A percentile compares a stretch with the other conserved stretches of the same genome.
Evolutionary conservation across 2,113 vertebrate genomes (phyloP).

Genomic region (Bagarius yarrelli): DNA sequence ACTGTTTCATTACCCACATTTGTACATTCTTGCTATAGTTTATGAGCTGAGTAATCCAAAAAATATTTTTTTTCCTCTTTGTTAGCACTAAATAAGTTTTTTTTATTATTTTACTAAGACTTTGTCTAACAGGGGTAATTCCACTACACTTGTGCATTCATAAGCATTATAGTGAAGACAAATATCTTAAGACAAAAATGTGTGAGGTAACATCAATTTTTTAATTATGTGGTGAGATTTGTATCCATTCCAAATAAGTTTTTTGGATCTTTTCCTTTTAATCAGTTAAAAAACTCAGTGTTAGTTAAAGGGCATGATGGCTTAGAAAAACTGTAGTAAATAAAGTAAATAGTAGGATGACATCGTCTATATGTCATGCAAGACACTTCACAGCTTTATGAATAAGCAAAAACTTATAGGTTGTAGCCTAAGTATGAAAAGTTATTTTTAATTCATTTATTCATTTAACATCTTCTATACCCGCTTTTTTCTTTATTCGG

Average conservation of each 20-base stretch:
- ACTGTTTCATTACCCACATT: neutral
- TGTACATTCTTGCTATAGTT: neutral
- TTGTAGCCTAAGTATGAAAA: neutral
- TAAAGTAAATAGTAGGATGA: neutral
- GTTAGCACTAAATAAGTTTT: neutral
- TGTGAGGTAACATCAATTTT: neutral
- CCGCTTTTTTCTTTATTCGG: too few species aligned
- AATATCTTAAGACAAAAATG: neutral
- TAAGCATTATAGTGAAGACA: neutral
- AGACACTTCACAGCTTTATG: neutral
- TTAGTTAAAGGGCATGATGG: neutral
- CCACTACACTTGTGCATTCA: neutral
- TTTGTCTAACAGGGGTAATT: neutral
- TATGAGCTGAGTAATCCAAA: conserved; percentile 26
- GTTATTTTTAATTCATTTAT: too few species aligned
- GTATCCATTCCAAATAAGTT: neutral
- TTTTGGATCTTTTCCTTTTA: too few species aligned
- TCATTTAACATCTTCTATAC: too few species aligned
- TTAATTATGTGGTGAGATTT: neutral
- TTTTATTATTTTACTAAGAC: neutral
- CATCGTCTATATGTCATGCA: neutral
- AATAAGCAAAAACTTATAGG: neutral
- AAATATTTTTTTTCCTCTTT: neutral
- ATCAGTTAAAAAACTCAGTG: too few species aligned
- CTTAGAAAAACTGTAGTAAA: neutral